phyloP scores from a whole-genome alignment of 2,797 vertebrate species.

The Monodelphis domestica region DNA sequence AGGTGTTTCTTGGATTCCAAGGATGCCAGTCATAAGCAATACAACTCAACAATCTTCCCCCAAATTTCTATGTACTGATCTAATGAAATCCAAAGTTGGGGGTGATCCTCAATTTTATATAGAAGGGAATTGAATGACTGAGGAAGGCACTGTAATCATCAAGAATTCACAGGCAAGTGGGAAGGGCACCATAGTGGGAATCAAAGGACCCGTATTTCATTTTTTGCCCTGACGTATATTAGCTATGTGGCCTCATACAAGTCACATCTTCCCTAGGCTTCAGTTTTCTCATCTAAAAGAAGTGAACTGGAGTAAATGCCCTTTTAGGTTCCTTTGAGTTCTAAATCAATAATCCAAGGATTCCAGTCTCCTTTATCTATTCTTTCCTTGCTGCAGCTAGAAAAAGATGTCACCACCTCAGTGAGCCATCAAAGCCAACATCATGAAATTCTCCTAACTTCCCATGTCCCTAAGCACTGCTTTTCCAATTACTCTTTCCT shows the following conservation, averaged over 20 bases:
- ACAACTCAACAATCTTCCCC: constrained; percentile 5
- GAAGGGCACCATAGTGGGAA: too few species aligned
- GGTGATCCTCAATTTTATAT: neutral
- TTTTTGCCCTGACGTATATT: too few species aligned
- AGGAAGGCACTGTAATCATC: neutral
- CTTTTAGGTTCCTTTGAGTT: neutral
- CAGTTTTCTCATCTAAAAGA: constrained; percentile 43
- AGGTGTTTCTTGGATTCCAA: neutral
- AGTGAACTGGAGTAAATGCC: neutral
- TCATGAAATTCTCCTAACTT: neutral
- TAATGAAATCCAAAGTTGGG: neutral
- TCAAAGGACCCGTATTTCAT: neutral
- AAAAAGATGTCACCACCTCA: neutral
- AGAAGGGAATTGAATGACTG: neutral
- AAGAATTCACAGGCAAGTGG: neutral
- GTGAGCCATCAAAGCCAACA: neutral
- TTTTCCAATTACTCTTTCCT: constrained; percentile 25
- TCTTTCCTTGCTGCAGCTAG: neutral
- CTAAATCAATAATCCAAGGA: neutral
- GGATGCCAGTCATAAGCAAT: neutral
- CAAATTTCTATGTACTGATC: neutral
- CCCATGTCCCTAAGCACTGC: neutral
- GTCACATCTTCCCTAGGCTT: neutral
- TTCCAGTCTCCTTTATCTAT: neutral
- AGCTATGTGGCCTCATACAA: too few species aligned